Evolutionary conservation across 1,140 invertebrate genomes (phyloP), one percentile per base, ranked within the genome.

Genomic region (Atopsyche davidsoni): DNA sequence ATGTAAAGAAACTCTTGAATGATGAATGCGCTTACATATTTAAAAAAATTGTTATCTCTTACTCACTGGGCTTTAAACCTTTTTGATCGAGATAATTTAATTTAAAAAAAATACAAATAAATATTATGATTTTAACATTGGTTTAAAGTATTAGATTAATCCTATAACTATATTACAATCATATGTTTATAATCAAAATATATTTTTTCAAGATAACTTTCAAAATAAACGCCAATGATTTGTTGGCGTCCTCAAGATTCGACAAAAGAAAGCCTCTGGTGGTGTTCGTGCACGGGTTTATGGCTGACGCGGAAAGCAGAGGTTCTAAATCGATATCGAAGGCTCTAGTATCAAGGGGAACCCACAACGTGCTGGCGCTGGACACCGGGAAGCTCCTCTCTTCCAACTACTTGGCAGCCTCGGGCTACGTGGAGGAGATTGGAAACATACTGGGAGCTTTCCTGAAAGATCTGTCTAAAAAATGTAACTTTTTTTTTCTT

Each of bases 401-500:
- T 7, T 7, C 7, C n/a, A 7, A n/a, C 7, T 28, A 28, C n/a
- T 28, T 28, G 7, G n/a, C 7, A 28, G 25, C 25, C 25, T 28
- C 25, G 25, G n/a, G 7, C 7, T 7, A 28, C n/a, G 25, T 28
- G 6, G 7, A 28, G n/a, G 6, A 7, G 6, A 7, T 28, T 7
- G 25, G 25, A 7, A 28, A 28, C 7, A n/a, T 7, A 28, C 7
- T 28, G n/a, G 25, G 25, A 28, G n/a, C 7, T 7, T 7, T 28
- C 7, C 25, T 28, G 25, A 63, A 62, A 0, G 44, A 58, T 0
- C 46, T 72, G 44, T 60, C 64, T 2, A n/a, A 62, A 11, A 43
- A 67, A 69, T 41, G 65, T 60, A 57, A 38, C 6, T 43, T 4
- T n/a, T 40, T 18, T 7, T 18, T 40, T 6, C 18, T 44, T 28